phyloP scores from a whole-genome alignment of 53 echinoderm and acorn worm species.

The Zoroaster sp. region DNA sequence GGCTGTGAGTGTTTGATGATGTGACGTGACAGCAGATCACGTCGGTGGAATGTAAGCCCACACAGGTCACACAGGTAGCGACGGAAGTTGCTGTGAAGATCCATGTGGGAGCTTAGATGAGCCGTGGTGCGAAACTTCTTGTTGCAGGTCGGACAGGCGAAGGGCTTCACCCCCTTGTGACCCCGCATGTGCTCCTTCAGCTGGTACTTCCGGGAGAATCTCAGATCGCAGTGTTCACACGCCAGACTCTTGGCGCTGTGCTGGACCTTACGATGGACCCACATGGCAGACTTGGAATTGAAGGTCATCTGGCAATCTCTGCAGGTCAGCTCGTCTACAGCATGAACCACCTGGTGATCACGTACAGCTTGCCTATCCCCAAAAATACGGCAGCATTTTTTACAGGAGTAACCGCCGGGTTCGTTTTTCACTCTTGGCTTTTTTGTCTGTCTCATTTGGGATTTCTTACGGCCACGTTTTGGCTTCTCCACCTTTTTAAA shows the following conservation, averaged over 20 bases:
- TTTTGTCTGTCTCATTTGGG: background rate
- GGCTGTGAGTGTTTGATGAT: constrained; percentile 69
- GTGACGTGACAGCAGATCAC: constrained; percentile 56
- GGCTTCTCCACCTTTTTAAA: constrained; percentile 20
- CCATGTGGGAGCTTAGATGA: constrained; percentile 56
- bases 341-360: constrained; percentile 43
- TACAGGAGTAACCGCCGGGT: constrained; percentile 27
- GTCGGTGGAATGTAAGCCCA: constrained; percentile 63
- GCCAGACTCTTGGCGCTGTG: constrained; percentile 45
- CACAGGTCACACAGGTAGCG: constrained; percentile 60
- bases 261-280: constrained; percentile 59
- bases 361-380: constrained; percentile 32
- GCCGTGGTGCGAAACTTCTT: constrained; percentile 62
- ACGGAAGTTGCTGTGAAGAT: constrained; percentile 50
- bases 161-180: constrained; percentile 56
- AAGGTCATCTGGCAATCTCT: constrained; percentile 54
- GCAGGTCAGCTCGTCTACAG: constrained; percentile 33
- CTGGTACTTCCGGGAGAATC: constrained; percentile 51
- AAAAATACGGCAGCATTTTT: constrained; percentile 63
- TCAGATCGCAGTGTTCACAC: constrained; percentile 54
- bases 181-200: constrained; percentile 55
- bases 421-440: constrained; percentile 1
- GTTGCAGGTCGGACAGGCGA: constrained; percentile 45
- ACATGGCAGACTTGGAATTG: constrained; percentile 52
- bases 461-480: constrained; percentile 5